Evolutionary conservation across 2,113 vertebrate genomes (phyloP), one percentile per base, ranked within the genome.

Genomic region (Gymnogyps californianus): DNA sequence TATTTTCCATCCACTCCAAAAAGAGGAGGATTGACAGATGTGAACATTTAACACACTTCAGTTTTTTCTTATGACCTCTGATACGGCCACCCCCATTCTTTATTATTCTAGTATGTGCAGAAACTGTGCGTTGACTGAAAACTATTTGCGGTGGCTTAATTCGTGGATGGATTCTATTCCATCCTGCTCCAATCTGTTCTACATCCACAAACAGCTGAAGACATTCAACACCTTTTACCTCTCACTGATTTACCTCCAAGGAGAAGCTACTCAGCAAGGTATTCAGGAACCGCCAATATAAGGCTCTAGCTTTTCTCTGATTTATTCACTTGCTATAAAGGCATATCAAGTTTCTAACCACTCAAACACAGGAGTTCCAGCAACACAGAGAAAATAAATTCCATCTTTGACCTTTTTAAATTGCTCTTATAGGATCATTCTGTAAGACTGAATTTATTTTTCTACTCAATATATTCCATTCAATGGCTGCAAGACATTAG

Each of bases 291-390:
- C 80, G 89, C 65, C 83, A 96, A 38, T 91, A 70, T n/a, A 76
- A 94, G 46, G 26, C 78, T 44, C 8, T 32, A n/a, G 26, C 32
- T 88, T 90, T 69, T 70, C 82, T 71, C 29, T 34, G 42, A 94
- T 44, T 70, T 66, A 80, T 22, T 70, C 31, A 62, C 66, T 38
- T 90, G 46, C 87, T 93, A 57, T 80, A 90, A 88, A 89, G 67
- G 67, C 44, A 36, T 72, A 96, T 96, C 90, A 86, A 90, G 85
- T 97, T 97, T 95, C 94, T 78, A 92, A 97, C 93, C 90, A 95
- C 72, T 96, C 83, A 78, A 92, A 90, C 93, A 92, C 65, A 59
- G 62, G 64, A 92, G 57, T 69, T 55, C 66, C 22, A 44, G 54
- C 54, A 67, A 83, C 87, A 17, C 29, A 71, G 85, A 49, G 92